phyloP scores from a whole-genome alignment of 1,140 invertebrate species.

The Calosoma granatense region DNA sequence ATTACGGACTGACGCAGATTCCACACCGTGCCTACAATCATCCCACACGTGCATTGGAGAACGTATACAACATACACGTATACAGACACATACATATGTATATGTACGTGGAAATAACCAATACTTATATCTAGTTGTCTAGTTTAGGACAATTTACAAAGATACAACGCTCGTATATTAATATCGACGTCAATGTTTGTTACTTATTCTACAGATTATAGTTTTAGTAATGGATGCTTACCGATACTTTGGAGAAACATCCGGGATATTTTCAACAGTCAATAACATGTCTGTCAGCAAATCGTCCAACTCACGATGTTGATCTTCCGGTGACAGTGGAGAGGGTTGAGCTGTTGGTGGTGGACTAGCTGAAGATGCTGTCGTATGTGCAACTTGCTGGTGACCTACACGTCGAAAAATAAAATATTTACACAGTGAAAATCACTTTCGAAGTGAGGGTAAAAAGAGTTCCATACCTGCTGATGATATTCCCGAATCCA shows the following conservation, averaged over 20 bases:
- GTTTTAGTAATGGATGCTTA: too few species aligned
- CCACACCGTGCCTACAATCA: too few species aligned
- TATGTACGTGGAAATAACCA: too few species aligned
- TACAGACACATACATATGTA: too few species aligned
- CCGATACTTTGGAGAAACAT: constrained; percentile 36
- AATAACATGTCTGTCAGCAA: constrained; percentile 71
- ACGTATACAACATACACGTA: too few species aligned
- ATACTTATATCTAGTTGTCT: too few species aligned
- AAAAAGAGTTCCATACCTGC: constrained; percentile 33
- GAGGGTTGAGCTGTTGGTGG: constrained; percentile 14
- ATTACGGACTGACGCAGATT: neutral
- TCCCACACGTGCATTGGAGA: too few species aligned
- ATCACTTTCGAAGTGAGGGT: constrained; percentile 2
- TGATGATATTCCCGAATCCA: constrained; percentile 76
- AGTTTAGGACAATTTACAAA: too few species aligned
- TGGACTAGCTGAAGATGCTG: constrained; percentile 9
- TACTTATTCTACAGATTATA: too few species aligned
- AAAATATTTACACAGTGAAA: neutral
- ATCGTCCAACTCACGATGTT: constrained; percentile 56
- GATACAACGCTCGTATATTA: too few species aligned
- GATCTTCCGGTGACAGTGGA: constrained; percentile 34
- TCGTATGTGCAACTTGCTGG: constrained; percentile 3
- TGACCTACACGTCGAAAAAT: neutral
- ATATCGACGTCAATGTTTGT: too few species aligned
- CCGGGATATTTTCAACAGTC: constrained; percentile 67